Evolutionary conservation across 2,113 vertebrate genomes (phyloP).

Genomic region (Vidua macroura): DNA sequence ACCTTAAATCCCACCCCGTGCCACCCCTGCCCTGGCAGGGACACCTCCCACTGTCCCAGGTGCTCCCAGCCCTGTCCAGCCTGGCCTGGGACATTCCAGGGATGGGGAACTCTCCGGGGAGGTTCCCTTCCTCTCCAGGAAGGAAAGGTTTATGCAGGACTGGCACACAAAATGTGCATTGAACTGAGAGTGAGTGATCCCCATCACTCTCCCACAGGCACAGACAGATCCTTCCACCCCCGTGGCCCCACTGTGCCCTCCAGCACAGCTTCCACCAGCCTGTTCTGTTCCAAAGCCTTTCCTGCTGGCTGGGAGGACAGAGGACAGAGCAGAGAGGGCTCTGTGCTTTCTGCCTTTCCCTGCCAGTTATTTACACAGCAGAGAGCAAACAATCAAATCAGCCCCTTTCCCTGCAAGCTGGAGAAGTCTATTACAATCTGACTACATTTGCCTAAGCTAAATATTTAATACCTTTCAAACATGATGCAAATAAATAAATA

Average conservation of each 20-base stretch:
- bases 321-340: not conserved
- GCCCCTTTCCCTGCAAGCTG: not conserved
- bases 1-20: fast-evolving
- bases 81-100: not conserved
- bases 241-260: not conserved
- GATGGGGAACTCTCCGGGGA: not conserved
- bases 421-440: not conserved
- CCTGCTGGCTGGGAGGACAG: not conserved
- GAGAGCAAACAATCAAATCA: not conserved
- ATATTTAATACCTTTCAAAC: slow-evolving; percentile 20
- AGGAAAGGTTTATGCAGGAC: not conserved
- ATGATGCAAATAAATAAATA: fast-evolving
- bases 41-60: not conserved
- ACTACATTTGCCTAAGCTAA: not conserved
- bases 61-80: not conserved
- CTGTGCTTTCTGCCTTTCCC: not conserved
- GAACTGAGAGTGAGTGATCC: not conserved
- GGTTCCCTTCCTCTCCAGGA: not conserved
- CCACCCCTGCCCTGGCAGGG: not conserved
- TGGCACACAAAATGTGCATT: not conserved
- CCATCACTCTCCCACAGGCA: not conserved
- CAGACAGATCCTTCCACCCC: not conserved
- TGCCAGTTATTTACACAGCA: not conserved
- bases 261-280: not conserved
- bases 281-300: not conserved